Conservation (phyloP, 1,140 invertebrate species). For the Drosophila rhopaloa region DNA sequence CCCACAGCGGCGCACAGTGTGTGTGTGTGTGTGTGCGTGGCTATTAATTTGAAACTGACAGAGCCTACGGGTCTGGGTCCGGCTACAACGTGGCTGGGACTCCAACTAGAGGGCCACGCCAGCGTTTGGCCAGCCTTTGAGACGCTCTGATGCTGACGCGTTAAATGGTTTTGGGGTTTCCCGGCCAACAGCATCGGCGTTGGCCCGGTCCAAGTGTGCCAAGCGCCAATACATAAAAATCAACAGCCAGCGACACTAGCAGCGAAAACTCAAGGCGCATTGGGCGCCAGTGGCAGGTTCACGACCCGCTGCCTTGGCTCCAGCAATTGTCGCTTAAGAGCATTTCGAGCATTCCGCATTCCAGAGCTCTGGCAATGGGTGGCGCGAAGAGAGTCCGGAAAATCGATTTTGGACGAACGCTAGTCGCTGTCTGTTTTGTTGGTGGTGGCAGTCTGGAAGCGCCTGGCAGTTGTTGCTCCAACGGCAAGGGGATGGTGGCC, state of each 20-base stretch:
- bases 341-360: constrained; percentile 3
- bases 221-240: constrained; percentile 75
- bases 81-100: constrained; percentile 62
- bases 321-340: constrained; percentile 61
- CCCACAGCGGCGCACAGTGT: constrained; percentile 33
- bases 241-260: constrained; percentile 55
- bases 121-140: constrained; percentile 68
- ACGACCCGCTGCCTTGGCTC: constrained; percentile 70
- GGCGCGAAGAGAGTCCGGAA: constrained; percentile 46
- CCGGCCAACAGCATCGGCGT: constrained; percentile 54
- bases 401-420: constrained; percentile 62
- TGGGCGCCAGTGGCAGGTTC: constrained; percentile 70
- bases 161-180: constrained; percentile 77
- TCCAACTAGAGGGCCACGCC: constrained; percentile 22
- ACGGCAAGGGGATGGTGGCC: constrained; percentile 17
- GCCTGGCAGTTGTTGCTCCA: constrained; percentile 51
- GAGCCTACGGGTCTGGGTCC: constrained; percentile 55
- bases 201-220: constrained; percentile 66
- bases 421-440: constrained; percentile 45
- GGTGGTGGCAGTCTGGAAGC: constrained; percentile 64
- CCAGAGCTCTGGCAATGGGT: constrained; percentile 23
- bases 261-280: constrained; percentile 55
- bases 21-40: constrained; percentile 45
- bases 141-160: constrained; percentile 74
- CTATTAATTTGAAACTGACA: constrained; percentile 82